These are phyloP conservation scores for Eira barbara DNA, from an alignment of 2,113 vertebrate genomes.

Conservation along the genomic window DNA sequence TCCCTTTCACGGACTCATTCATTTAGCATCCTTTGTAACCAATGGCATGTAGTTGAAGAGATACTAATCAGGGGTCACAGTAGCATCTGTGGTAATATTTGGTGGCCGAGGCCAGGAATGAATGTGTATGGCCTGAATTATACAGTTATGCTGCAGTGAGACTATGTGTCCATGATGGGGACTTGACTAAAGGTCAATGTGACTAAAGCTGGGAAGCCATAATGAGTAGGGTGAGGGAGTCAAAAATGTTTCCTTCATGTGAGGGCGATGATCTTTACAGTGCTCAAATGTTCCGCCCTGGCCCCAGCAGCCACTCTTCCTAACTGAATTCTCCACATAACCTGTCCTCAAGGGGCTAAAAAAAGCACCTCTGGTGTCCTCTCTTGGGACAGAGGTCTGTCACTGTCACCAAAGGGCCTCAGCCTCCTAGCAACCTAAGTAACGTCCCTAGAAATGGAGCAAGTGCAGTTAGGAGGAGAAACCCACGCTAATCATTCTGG, in stretches of 20 bases:
- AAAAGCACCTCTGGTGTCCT: not conserved
- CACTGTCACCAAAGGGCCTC: not conserved
- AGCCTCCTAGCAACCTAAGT: not conserved
- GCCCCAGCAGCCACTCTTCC: not conserved
- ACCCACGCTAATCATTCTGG: not conserved
- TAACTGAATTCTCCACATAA: not conserved
- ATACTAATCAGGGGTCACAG: not conserved
- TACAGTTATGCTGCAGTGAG: not conserved
- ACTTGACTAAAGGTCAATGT: not conserved
- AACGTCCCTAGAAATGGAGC: not conserved
- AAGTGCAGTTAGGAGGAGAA: not conserved
- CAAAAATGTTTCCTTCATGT: not conserved
- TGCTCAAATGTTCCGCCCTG: not conserved
- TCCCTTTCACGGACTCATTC: not conserved
- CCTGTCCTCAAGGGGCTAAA: not conserved
- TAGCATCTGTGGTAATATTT: not conserved
- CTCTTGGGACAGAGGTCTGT: not conserved
- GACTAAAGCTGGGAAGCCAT: not conserved
- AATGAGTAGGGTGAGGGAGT: not conserved
- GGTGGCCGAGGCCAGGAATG: not conserved
- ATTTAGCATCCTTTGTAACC: not conserved
- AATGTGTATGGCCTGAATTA: not conserved
- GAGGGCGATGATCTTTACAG: not conserved
- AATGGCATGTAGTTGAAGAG: not conserved
- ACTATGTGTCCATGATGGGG: not conserved